Percentiles rank a stretch among this genome's conserved stretches.
Evolutionary conservation across 2,797 vertebrate species (phyloP).

Genomic region (Trachurus trachurus): DNA sequence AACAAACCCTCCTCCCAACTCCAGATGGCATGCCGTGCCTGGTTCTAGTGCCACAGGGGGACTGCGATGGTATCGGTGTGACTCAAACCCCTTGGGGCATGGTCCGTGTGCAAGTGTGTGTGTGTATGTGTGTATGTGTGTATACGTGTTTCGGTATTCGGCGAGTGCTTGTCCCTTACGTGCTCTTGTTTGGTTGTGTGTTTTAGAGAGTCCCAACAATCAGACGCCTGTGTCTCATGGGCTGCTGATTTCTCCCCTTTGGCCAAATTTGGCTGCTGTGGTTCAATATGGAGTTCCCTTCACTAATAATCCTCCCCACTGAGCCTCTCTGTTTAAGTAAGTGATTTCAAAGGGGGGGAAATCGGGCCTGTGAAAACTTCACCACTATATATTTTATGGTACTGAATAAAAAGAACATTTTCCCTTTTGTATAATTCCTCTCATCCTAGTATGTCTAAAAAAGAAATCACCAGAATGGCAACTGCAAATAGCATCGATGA

Average conservation of each 20-base stretch:
- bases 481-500: conserved; percentile 13
- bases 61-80: conserved; percentile 66
- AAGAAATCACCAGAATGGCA: neutral
- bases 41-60: conserved; percentile 79
- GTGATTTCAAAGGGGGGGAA: conserved; percentile 42
- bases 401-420: neutral
- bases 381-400: neutral
- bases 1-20: conserved; percentile 83
- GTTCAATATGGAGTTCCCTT: conserved; percentile 65
- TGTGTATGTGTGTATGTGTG: conserved; percentile 14
- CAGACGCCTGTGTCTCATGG: conserved; percentile 45
- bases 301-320: conserved; percentile 51
- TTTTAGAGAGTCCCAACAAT: conserved; percentile 56
- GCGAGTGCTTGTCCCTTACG: conserved; percentile 43
- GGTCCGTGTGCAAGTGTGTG: conserved; percentile 24
- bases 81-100: conserved; percentile 67
- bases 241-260: conserved; percentile 57
- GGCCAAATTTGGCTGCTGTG: conserved; percentile 63
- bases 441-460: neutral
- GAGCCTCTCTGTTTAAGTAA: conserved; percentile 54
- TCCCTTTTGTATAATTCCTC: neutral
- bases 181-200: conserved; percentile 61
- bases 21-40: conserved; percentile 85
- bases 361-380: conserved; percentile 27
- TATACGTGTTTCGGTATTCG: conserved; percentile 48